Base-by-base conservation (phyloP, 1,140 invertebrate species). In the Drosophila cardini region DNA sequence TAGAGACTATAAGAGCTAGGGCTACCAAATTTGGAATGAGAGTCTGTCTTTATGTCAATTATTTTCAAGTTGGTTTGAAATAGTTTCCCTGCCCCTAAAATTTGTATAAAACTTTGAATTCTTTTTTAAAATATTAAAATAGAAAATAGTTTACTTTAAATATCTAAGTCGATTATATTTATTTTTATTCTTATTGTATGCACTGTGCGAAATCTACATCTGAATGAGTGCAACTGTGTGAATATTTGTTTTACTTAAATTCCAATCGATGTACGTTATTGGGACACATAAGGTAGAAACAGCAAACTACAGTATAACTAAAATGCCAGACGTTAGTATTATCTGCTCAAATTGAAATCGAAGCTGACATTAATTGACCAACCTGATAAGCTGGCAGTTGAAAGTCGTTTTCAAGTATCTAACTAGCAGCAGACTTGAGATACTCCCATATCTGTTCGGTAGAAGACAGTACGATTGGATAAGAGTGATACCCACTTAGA, bases 191-290 rank as follows among this genome's bases (percentile, higher is more conserved):
- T 43, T 13, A 13, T 43, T 43, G 11, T 2, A 10, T 8, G 30
- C 45, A 61, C 58, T 61, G 53, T 30, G 43, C 61, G 8, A 6
- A 32, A 36, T 52, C 43, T 52, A 55, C 53, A 53, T 58, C 46
- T 26, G 50, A 76, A 53, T 69, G 50, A 56, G 30, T 72, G 69
- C 43, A 43, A 45, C 42, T 68, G 64, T 77, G 78, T 75, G 70
- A 52, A 71, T 72, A 85, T 85, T 86, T 78, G 83, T 82, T 87
- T 85, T 78, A 85, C 82, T 85, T 85, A 86, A 85, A 87, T 78
- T 67, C 75, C 82, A 78, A 82, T 87, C 82, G 75, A 40, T 68
- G 68, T 63, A 58, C 78, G 82, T 85, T 87, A 87, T 85, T 85
- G 82, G 75, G 61, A 71, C 78, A 76, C 78, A 85, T 85, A 82